Evolutionary conservation across 2,888 invertebrate genomes (phyloP).

Genomic region (Andricus curvator): DNA sequence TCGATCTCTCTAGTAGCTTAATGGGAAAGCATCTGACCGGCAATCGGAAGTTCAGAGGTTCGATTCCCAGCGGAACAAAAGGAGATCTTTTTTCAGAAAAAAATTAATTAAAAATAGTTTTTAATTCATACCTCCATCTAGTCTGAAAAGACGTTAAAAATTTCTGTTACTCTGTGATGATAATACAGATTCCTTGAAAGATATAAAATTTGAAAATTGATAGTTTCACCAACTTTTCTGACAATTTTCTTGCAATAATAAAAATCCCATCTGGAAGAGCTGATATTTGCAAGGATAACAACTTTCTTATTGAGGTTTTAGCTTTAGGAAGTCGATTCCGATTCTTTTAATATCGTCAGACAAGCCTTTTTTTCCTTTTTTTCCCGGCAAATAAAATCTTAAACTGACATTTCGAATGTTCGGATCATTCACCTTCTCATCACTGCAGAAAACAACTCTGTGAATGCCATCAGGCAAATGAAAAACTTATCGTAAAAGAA

Average conservation of each 20-base stretch:
- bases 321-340: background rate
- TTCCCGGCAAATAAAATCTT: slow-evolving; percentile 7
- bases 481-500: background rate
- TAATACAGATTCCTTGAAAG: no score
- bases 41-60: no score
- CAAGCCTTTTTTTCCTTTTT: background rate
- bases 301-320: background rate
- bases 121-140: no score
- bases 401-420: background rate
- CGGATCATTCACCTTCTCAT: slow-evolving; percentile 6
- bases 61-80: no score
- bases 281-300: background rate
- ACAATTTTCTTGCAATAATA: background rate
- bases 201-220: background rate
- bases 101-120: no score
- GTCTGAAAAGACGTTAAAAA: no score
- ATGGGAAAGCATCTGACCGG: no score
- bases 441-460: background rate
- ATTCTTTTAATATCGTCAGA: background rate
- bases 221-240: background rate
- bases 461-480: background rate
- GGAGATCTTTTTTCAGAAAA: no score
- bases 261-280: background rate
- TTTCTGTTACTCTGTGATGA: no score
- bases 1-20: no score